Evolutionary conservation across 2,888 invertebrate species (phyloP), one percentile per base, ranked within the genome.

Genomic region (Caenorhabditis panamensis): DNA sequence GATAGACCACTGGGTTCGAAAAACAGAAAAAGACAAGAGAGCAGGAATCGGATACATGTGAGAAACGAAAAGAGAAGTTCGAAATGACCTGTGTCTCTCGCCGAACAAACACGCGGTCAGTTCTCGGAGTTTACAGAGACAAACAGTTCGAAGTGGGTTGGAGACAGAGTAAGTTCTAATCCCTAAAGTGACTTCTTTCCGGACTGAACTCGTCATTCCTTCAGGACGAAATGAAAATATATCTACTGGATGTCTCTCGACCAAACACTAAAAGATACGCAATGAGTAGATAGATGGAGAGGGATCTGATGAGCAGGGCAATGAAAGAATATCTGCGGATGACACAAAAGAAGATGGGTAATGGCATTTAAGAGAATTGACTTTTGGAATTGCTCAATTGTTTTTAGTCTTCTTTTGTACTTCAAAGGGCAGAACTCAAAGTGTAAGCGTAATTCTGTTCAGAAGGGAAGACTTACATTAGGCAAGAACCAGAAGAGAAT

Each of bases 141-240:
- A 64, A 64, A 58, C 51, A 59, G 59, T 61, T 26, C 4, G 16
- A 36, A 28, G 5, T 8, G 9, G 31, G 9, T 31, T 4, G 31
- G n/a, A 54, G n/a, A n/a, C n/a, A 41, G 8, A 41, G 41, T 11
- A 41, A 13, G 11, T 36, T 44, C 36, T 75, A 66, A 75, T 75
- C 66, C 75, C 20, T 44, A 66, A 75, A 75, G 66, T 75, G 75
- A 53, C 75, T 66, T 66, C 59, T 28, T 73, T 66, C 53, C 51
- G 22, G n/a, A 41, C 62, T 54, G 59, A 26, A 53, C 51, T 8
- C 41, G 41, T 41, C 41, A 41, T 18, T 36, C 22, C 5, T 31
- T 31, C 9, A 31, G 31, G 31, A 9, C 4, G 20, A 59, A 66
- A 66, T 51, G 51, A 73, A 59, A 64, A 16, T 26, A 18, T 69